Evolutionary conservation across 2,797 vertebrate genomes (phyloP).

Genomic region (Melanotaenia trifasciata): DNA sequence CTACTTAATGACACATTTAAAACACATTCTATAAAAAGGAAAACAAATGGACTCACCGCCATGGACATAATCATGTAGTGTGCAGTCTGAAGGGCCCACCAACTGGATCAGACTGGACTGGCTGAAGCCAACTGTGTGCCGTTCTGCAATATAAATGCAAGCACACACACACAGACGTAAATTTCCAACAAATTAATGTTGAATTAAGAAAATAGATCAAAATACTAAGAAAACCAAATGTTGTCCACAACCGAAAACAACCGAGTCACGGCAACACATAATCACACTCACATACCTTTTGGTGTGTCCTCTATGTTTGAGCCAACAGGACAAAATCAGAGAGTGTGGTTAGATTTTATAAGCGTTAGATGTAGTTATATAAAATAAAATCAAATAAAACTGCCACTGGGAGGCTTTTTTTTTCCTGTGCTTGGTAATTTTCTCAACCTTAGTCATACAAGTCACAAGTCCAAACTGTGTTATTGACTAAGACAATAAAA

Average conservation of each 20-base stretch:
- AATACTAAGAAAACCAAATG: neutral
- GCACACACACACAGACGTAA: conserved; percentile 13
- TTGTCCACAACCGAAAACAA: neutral
- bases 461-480: neutral
- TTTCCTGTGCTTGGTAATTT: neutral
- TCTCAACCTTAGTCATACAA: neutral
- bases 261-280: neutral
- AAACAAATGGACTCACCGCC: conserved; percentile 86
- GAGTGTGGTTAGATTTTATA: conserved; percentile 14
- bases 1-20: neutral
- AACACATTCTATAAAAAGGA: neutral
- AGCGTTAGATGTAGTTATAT: neutral
- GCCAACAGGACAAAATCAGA: conserved; percentile 53
- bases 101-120: conserved; percentile 96
- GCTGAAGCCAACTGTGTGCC: conserved; percentile 90
- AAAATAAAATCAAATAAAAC: neutral
- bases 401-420: too few species aligned
- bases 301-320: conserved; percentile 81
- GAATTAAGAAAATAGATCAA: neutral
- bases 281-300: conserved; percentile 79
- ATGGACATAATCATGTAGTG: conserved; percentile 89
- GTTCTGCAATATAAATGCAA: conserved; percentile 80
- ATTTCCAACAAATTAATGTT: neutral
- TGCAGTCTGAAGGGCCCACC: conserved; percentile 94
- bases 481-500: neutral